Conservation (phyloP, 2,113 vertebrate genomes). For the zebrafish (Danio rerio) region DNA sequence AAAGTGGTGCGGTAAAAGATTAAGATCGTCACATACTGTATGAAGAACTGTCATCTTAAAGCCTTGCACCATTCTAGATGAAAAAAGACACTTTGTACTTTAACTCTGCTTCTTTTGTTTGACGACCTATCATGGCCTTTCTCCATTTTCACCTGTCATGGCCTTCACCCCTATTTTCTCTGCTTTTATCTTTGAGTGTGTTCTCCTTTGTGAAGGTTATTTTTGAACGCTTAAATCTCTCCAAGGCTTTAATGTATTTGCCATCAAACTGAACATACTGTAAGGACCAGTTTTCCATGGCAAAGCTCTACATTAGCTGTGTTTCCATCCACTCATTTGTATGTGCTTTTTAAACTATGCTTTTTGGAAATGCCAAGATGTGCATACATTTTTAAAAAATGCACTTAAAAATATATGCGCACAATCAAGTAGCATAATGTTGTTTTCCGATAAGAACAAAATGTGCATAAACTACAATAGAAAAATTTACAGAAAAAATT, state of each 20-base stretch:
- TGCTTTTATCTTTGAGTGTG: neutral
- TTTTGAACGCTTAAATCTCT: neutral
- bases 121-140: neutral
- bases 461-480: too few relatives aligned
- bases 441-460: too few relatives aligned
- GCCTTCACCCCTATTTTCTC: too few relatives aligned
- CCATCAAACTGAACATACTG: neutral
- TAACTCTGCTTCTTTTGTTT: neutral
- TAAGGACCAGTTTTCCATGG: too few relatives aligned
- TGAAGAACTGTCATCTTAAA: slow-evolving; percentile 14
- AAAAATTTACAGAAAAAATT: too few relatives aligned
- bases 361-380: too few relatives aligned
- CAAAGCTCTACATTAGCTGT: too few relatives aligned
- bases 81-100: slow-evolving; percentile 3
- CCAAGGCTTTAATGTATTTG: neutral
- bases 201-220: neutral
- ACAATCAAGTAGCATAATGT: too few relatives aligned
- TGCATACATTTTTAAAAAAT: too few relatives aligned
- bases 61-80: neutral
- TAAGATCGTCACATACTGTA: neutral
- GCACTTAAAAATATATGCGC: too few relatives aligned
- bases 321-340: too few relatives aligned
- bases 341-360: too few relatives aligned
- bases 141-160: neutral
- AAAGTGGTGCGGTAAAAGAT: slow-evolving; percentile 12